These are phyloP conservation scores for Tenthredo mesomela DNA, from an alignment of 2,888 invertebrate species.

Conservation along the genomic window DNA sequence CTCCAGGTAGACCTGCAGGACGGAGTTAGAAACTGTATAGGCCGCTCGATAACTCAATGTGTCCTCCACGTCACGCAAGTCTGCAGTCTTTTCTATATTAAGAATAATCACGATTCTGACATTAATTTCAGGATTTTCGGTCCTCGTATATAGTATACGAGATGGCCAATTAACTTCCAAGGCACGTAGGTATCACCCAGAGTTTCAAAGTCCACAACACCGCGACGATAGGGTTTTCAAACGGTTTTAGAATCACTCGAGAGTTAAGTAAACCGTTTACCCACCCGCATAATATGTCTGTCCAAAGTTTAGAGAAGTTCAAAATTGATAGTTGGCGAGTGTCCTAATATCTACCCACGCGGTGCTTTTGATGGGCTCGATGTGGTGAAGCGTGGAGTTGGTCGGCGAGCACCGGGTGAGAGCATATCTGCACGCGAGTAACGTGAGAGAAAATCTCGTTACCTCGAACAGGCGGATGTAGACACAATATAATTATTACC, in stretches of 20 bases:
- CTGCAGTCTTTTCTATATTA: neutral
- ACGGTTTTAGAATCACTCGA: neutral
- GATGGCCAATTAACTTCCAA: neutral
- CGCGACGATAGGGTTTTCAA: neutral
- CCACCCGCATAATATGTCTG: slow-evolving; percentile 7
- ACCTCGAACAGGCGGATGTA: slow-evolving; percentile 24
- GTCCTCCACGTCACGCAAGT: slow-evolving; percentile 32
- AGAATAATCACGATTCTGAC: neutral
- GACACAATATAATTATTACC: slow-evolving; percentile 27
- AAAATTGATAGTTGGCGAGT: slow-evolving; percentile 15
- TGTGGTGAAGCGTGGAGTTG: neutral
- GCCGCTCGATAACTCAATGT: slow-evolving; percentile 43
- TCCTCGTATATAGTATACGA: neutral
- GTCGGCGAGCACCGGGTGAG: neutral
- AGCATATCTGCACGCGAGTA: slow-evolving; percentile 17
- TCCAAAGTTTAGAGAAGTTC: slow-evolving; percentile 11
- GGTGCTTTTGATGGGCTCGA: slow-evolving; percentile 1
- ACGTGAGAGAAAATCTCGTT: slow-evolving; percentile 37
- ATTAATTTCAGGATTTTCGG: neutral
- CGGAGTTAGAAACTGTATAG: slow-evolving; percentile 34
- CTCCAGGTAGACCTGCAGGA: slow-evolving; percentile 48
- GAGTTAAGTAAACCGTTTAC: slow-evolving; percentile 9
- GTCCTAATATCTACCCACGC: neutral
- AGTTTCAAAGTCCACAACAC: neutral
- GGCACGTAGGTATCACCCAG: neutral